Conservation (phyloP, 2,797 vertebrate genomes). For the Acanthurus tractus region DNA sequence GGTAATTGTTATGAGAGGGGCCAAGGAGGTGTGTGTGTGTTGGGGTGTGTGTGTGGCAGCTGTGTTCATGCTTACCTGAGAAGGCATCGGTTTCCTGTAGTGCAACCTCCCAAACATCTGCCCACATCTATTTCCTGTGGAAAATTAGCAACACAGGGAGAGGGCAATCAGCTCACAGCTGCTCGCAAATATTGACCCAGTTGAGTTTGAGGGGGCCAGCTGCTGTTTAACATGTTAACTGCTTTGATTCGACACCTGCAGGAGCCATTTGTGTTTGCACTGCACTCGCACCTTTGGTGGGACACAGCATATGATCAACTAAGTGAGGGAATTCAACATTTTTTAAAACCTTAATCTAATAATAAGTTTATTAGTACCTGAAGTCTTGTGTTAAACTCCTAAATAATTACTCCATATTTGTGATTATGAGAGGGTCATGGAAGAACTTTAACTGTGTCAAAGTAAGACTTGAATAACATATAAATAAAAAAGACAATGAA, state of each 20-base stretch:
- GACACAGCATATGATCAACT: constrained; percentile 46
- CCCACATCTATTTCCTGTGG: constrained; percentile 93
- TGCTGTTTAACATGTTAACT: constrained; percentile 74
- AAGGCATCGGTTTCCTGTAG: constrained; percentile 86
- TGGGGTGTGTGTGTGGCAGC: constrained; percentile 66
- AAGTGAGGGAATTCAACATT: not conserved
- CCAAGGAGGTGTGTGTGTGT: constrained; percentile 34
- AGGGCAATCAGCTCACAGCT: constrained; percentile 78
- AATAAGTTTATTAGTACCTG: not conserved
- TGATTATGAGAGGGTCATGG: not conserved
- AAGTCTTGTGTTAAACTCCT: not conserved
- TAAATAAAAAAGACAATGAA: not conserved
- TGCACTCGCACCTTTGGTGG: constrained; percentile 64
- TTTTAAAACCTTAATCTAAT: not conserved
- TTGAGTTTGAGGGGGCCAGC: constrained; percentile 33
- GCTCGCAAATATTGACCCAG: constrained; percentile 80
- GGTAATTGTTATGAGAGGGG: constrained; percentile 59
- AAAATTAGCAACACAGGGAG: constrained; percentile 92
- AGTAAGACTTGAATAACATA: not conserved
- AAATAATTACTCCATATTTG: not conserved
- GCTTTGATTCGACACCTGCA: constrained; percentile 84
- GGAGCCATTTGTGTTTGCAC: constrained; percentile 80
- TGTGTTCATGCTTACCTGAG: constrained; percentile 88
- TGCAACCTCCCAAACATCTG: constrained; percentile 90
- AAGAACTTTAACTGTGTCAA: not conserved